Evolutionary conservation across 2,113 vertebrate species (phyloP).

Genomic region (Choloepus hoffmanni): DNA sequence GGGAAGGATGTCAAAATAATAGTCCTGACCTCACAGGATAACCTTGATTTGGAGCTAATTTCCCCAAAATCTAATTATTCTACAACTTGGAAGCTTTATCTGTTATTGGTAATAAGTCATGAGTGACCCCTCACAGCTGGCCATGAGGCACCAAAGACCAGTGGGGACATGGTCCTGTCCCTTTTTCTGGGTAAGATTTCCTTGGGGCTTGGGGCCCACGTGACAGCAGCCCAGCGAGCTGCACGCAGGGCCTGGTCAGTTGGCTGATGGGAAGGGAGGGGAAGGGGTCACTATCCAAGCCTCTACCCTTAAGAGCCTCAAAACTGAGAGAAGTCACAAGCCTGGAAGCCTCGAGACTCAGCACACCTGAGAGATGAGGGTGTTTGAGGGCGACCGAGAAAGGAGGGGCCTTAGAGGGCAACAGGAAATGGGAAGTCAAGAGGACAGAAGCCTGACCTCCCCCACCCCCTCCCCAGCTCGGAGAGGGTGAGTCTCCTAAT

Average conservation of each 20-base stretch:
- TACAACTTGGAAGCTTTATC: background rate
- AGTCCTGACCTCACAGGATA: background rate
- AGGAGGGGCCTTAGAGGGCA: background rate
- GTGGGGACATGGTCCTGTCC: background rate
- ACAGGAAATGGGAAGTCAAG: background rate
- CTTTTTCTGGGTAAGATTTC: background rate
- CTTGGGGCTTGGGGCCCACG: background rate
- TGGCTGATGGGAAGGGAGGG: accelerated
- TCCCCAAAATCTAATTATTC: background rate
- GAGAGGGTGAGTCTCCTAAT: background rate
- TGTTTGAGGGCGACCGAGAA: too few species aligned
- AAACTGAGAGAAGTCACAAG: background rate
- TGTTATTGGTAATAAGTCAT: background rate
- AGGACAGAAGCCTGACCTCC: background rate
- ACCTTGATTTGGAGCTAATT: background rate
- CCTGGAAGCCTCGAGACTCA: background rate
- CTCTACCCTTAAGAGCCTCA: background rate
- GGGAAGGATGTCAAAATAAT: background rate
- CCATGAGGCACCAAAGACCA: background rate
- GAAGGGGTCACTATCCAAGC: too few species aligned
- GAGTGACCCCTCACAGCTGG: background rate
- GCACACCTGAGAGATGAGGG: background rate
- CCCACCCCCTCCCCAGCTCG: background rate
- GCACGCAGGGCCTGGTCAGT: background rate
- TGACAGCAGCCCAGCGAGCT: background rate